Percentiles rank a stretch among this genome's conserved stretches.
phyloP scores from a whole-genome alignment of 2,113 vertebrate species.

The Bucco capensis region DNA sequence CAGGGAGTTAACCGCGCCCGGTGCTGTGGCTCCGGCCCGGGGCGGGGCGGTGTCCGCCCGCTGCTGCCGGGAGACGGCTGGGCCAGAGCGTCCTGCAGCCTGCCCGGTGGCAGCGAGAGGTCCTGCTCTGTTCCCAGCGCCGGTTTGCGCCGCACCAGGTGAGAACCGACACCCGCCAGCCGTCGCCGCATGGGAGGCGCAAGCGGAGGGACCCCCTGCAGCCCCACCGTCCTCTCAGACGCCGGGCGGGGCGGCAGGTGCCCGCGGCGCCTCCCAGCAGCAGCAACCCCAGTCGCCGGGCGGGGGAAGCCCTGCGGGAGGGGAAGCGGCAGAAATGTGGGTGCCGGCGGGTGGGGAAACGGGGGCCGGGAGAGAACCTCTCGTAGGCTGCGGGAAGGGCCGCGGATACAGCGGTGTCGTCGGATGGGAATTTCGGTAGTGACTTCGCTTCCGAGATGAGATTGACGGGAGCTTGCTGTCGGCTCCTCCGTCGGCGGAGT shows the following conservation, averaged over 20 bases:
- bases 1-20: not conserved
- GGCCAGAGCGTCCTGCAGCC: not conserved
- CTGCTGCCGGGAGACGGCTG: not conserved
- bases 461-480: rapidly evolving
- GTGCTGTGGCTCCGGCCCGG: not conserved
- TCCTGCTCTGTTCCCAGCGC: not conserved
- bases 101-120: not conserved
- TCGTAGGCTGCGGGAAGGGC: not conserved
- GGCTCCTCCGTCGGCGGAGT: no score
- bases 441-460: not conserved
- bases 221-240: not conserved
- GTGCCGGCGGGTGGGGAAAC: not conserved
- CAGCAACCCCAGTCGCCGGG: not conserved
- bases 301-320: not conserved
- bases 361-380: not conserved
- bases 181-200: not conserved
- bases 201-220: not conserved
- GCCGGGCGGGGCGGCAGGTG: not conserved
- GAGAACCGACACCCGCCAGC: not conserved
- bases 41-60: not conserved
- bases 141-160: not conserved
- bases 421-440: not conserved
- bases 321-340: no score
- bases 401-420: rapidly evolving
- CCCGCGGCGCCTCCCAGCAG: not conserved